phyloP scores from a whole-genome alignment of 2,888 invertebrate genomes.

The Oegoconia quadripuncta region DNA sequence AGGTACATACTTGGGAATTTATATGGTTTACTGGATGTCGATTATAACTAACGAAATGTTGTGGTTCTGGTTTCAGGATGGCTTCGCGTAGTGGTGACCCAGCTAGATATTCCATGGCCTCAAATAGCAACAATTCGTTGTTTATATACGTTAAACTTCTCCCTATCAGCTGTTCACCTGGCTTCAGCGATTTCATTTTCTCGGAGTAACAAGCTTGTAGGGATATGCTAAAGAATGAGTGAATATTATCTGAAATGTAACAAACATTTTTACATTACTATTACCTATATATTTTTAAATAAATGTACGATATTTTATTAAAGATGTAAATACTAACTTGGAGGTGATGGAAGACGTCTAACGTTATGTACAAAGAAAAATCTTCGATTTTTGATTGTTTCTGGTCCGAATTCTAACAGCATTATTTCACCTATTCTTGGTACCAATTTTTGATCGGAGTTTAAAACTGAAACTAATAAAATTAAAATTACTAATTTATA shows the following conservation, averaged over 20 bases:
- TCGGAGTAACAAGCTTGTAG: slow-evolving; percentile 57
- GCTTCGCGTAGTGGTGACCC: slow-evolving; percentile 78
- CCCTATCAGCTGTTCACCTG: slow-evolving; percentile 49
- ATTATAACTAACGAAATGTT: slow-evolving; percentile 47
- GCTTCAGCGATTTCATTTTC: slow-evolving; percentile 44
- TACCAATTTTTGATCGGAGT: slow-evolving; percentile 38
- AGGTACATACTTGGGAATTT: slow-evolving; percentile 45
- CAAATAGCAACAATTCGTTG: slow-evolving; percentile 78
- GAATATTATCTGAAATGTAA: slow-evolving; percentile 49
- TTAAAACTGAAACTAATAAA: slow-evolving; percentile 52
- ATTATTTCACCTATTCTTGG: slow-evolving; percentile 62
- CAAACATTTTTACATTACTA: background rate
- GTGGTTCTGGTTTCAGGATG: slow-evolving; percentile 78
- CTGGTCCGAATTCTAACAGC: slow-evolving; percentile 50
- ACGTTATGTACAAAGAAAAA: slow-evolving; percentile 66
- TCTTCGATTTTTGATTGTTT: slow-evolving; percentile 38
- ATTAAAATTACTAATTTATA: slow-evolving; percentile 13
- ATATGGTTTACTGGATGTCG: slow-evolving; percentile 26
- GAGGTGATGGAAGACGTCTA: slow-evolving; percentile 48
- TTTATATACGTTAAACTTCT: slow-evolving; percentile 52
- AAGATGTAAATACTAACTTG: slow-evolving; percentile 47
- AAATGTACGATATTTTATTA: background rate
- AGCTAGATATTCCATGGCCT: slow-evolving; percentile 80
- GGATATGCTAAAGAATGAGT: slow-evolving; percentile 55
- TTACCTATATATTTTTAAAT: background rate